These are phyloP conservation scores for Scrobipalpa costella DNA, from an alignment of 2,888 invertebrate genomes.

Conservation along the genomic window DNA sequence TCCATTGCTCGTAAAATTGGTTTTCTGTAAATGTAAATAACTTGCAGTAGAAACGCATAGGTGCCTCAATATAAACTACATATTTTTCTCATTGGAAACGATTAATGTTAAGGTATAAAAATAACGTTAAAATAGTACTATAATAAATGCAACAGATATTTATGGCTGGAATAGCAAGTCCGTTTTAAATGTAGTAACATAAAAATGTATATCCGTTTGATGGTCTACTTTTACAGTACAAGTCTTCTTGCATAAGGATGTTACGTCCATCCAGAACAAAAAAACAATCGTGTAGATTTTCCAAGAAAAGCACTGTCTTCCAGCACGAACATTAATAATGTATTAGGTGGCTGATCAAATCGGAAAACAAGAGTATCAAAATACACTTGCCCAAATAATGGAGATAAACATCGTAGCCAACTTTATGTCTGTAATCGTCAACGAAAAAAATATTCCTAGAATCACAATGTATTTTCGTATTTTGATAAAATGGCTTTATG, in stretches of 20 bases:
- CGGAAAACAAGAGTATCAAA: not conserved
- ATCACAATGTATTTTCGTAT: conserved; percentile 53
- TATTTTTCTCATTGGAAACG: conserved; percentile 68
- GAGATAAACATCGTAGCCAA: conserved; percentile 26
- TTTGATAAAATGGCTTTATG: conserved; percentile 66
- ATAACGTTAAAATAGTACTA: conserved; percentile 4
- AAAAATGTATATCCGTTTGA: not conserved
- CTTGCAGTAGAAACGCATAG: conserved; percentile 57
- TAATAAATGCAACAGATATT: conserved; percentile 9
- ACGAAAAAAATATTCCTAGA: conserved; percentile 52
- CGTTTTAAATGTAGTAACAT: not conserved
- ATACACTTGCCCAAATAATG: not conserved
- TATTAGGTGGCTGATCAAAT: conserved; percentile 25
- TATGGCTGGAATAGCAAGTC: conserved; percentile 22
- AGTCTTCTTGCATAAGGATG: not conserved
- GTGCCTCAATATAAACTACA: conserved; percentile 67
- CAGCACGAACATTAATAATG: not conserved
- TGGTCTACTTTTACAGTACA: conserved; percentile 6
- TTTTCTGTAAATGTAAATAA: conserved; percentile 56
- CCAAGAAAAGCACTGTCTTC: conserved; percentile 12
- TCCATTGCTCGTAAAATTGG: conserved; percentile 60
- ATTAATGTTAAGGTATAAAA: conserved; percentile 41
- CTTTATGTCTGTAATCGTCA: conserved; percentile 39
- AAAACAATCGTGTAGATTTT: not conserved
- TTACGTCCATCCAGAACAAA: conserved; percentile 1